A percentile compares a stretch with the other conserved stretches of the same genome.
Evolutionary conservation across 2,113 vertebrate genomes (phyloP).

Genomic region (Copsychus sechellarum): DNA sequence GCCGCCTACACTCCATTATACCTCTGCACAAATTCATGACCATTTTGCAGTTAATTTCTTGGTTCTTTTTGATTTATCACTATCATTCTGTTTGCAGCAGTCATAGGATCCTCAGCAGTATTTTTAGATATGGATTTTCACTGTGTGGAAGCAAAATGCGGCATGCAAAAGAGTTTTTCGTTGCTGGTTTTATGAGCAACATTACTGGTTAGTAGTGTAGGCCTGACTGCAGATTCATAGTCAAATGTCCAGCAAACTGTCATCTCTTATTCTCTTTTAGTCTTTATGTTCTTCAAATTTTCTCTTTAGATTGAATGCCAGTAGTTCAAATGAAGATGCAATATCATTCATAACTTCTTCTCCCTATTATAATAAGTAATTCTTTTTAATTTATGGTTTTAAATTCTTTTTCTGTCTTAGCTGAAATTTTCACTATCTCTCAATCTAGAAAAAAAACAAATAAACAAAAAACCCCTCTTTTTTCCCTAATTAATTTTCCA

Average conservation of each 20-base stretch:
- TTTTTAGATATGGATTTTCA: background rate
- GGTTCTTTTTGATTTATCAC: background rate
- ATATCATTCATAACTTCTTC: background rate
- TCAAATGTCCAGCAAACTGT: background rate
- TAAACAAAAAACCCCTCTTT: rapidly evolving
- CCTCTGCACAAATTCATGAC: background rate
- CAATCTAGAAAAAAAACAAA: background rate
- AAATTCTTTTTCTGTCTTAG: background rate
- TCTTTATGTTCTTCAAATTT: background rate
- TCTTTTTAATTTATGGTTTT: background rate
- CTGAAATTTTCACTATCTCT: background rate
- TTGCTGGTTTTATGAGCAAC: background rate
- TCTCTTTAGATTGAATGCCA: background rate
- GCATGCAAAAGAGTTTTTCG: background rate
- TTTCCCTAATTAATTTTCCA: background rate
- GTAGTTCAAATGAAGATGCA: background rate
- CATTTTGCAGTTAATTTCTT: background rate
- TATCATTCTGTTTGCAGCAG: background rate
- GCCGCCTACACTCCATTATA: background rate
- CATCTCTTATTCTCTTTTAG: background rate
- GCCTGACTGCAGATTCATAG: background rate
- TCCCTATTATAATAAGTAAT: background rate
- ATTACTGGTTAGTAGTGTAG: background rate
- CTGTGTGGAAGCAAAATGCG: background rate
- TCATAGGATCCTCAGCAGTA: background rate